phyloP scores from a whole-genome alignment of 2,888 invertebrate genomes.

The Hydraecia micacea region DNA sequence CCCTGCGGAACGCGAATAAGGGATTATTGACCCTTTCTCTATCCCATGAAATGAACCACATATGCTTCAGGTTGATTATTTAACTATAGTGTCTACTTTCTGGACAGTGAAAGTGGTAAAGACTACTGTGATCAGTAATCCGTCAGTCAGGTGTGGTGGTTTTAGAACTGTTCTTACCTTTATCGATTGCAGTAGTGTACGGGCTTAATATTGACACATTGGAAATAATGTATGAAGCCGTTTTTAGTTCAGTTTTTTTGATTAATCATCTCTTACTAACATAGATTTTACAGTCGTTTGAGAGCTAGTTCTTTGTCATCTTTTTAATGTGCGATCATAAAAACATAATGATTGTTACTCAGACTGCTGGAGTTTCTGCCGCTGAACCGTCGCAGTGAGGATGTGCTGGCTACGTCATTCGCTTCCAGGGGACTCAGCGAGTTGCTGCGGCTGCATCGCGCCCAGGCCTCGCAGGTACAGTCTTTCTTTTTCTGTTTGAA shows the following conservation, averaged over 20 bases:
- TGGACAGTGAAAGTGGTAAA: too few relatives aligned
- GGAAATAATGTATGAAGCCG: too few relatives aligned
- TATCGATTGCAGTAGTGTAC: too few relatives aligned
- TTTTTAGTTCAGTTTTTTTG: too few relatives aligned
- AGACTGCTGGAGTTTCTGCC: slow-evolving; percentile 98
- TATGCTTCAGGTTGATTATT: neutral
- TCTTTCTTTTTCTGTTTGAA: neutral
- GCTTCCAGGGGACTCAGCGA: slow-evolving; percentile 95
- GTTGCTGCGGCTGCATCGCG: slow-evolving; percentile 95
- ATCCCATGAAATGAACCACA: too few relatives aligned
- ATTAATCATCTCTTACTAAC: too few relatives aligned
- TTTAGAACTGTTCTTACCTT: too few relatives aligned
- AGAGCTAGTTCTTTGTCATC: neutral
- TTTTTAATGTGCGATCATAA: neutral
- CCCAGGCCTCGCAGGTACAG: slow-evolving; percentile 93
- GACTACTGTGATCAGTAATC: too few relatives aligned
- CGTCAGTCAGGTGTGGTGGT: too few relatives aligned
- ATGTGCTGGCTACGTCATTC: slow-evolving; percentile 95
- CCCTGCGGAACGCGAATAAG: neutral
- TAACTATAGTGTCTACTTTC: too few relatives aligned
- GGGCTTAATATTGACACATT: too few relatives aligned
- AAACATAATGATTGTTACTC: slow-evolving; percentile 42
- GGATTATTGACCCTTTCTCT: neutral
- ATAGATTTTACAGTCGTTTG: neutral
- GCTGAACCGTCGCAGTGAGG: slow-evolving; percentile 97